Evolutionary conservation across 2,797 vertebrate genomes (phyloP), one percentile per base, ranked within the genome.

Genomic region (Lepus townsendii): DNA sequence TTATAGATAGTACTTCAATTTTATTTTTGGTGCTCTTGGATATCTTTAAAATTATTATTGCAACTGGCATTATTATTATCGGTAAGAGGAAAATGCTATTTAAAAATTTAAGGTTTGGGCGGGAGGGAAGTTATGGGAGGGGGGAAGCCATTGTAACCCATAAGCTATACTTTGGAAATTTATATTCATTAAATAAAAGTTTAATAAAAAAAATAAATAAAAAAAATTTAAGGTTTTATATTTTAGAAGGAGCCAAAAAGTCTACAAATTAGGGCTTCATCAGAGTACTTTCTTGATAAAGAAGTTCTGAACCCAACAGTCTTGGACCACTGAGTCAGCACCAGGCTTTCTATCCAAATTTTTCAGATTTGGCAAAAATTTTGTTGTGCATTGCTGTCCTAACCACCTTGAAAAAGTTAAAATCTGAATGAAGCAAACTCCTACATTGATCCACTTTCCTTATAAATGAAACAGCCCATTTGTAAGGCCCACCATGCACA

Each of bases 91-190:
- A 78, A 90, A 76, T 38, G 1, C 30, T 71, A 71, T 16, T 90
- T 75, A 42, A 90, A 91, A 87, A 63, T 72, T 72, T 35, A 91
- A 65, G 1, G 20, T 65, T 57, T 92, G n/a, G n/a, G n/a, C n/a
- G n/a, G n/a, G n/a, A n/a, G n/a, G n/a, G n/a, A n/a, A n/a, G n/a
- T n/a, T n/a, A n/a, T n/a, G n/a, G n/a, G n/a, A n/a, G n/a, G n/a
- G n/a, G n/a, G n/a, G n/a, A n/a, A n/a, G n/a, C n/a, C n/a, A n/a
- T n/a, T n/a, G n/a, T n/a, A n/a, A n/a, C n/a, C n/a, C n/a, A n/a
- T n/a, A n/a, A n/a, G n/a, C n/a, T n/a, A n/a, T n/a, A n/a, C n/a
- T n/a, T n/a, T n/a, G n/a, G n/a, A n/a, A n/a, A n/a, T n/a, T n/a
- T n/a, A n/a, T n/a, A n/a, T n/a, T n/a, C n/a, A n/a, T n/a, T n/a